A percentile compares a stretch with the other conserved stretches of the same genome.
These are phyloP conservation scores for Actinostola sp. DNA, from an alignment of 92 coral and sea anemone species.

Conservation along the genomic window DNA sequence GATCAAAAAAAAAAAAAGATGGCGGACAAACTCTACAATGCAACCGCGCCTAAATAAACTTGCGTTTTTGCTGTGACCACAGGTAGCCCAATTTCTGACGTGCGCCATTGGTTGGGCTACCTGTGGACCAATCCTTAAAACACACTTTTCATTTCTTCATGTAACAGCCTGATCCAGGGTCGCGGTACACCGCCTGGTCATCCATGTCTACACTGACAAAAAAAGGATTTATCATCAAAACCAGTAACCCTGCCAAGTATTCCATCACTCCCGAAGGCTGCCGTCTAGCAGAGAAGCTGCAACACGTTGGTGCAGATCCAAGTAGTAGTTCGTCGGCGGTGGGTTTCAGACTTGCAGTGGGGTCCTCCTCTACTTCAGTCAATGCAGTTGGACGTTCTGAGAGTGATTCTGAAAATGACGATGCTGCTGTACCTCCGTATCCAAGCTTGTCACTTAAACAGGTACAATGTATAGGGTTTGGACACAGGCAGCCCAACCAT, in stretches of 20 bases:
- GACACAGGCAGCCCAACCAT: too few species aligned
- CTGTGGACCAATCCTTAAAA: too few species aligned
- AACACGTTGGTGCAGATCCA: conserved; percentile 24
- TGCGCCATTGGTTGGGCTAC: too few species aligned
- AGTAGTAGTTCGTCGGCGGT: not conserved
- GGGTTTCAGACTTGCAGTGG: not conserved
- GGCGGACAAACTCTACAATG: too few species aligned
- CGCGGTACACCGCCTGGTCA: conserved; percentile 97
- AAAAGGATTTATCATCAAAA: conserved; percentile 81
- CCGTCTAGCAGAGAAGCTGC: conserved; percentile 69
- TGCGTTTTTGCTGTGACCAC: too few species aligned
- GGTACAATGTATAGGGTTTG: not conserved
- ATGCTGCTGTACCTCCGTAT: not conserved
- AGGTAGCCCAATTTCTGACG: too few species aligned
- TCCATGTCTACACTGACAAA: conserved; percentile 91
- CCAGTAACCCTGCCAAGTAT: conserved; percentile 90
- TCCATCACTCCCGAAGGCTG: conserved; percentile 81
- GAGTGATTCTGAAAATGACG: too few species aligned
- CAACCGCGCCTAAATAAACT: too few species aligned
- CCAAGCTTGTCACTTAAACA: not conserved
- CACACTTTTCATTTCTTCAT: not conserved
- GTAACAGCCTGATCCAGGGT: conserved; percentile 92
- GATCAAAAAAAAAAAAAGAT: too few species aligned
- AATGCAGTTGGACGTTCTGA: too few species aligned
- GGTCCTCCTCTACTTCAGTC: not conserved